A percentile compares a stretch with the other conserved stretches of the same genome.
Conservation (phyloP, 2,888 invertebrate genomes). For the Ectobius pallidus region DNA sequence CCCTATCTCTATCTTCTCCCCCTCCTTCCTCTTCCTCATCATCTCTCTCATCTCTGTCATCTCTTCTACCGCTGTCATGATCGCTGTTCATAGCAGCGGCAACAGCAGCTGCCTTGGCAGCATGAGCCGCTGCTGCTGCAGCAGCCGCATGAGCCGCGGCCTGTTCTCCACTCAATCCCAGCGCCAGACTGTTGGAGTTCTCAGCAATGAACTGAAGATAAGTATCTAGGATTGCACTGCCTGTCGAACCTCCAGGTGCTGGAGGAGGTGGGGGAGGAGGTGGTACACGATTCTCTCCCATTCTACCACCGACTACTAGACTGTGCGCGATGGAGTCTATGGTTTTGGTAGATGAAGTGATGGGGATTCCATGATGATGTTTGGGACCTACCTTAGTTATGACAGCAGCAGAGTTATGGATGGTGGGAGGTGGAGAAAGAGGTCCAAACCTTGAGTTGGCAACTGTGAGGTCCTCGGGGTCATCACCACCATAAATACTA, state of each 20-base stretch:
- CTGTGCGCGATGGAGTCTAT: constrained; percentile 67
- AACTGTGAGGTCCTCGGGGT: constrained; percentile 82
- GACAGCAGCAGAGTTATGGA: constrained; percentile 41
- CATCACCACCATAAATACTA: constrained; percentile 78
- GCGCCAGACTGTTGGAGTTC: constrained; percentile 70
- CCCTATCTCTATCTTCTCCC: constrained; percentile 30
- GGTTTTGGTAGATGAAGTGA: constrained; percentile 62
- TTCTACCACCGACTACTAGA: constrained; percentile 50
- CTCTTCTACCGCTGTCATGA: constrained; percentile 31
- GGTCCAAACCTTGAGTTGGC: constrained; percentile 43
- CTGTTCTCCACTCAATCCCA: constrained; percentile 69
- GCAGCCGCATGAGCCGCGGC: constrained; percentile 66
- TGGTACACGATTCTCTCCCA: constrained; percentile 44
- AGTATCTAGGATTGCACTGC: constrained; percentile 83
- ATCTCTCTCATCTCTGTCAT: constrained; percentile 35
- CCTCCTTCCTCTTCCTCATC: constrained; percentile 8
- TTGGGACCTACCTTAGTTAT: constrained; percentile 45
- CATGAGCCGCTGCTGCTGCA: constrained; percentile 67
- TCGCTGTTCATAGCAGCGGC: constrained; percentile 46
- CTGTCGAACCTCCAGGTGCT: constrained; percentile 61
- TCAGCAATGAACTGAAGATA: constrained; percentile 89
- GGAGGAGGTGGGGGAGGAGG: constrained; percentile 52
- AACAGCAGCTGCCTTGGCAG: constrained; percentile 52
- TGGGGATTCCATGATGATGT: constrained; percentile 54
- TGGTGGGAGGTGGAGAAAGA: constrained; percentile 37